These are phyloP conservation scores for Apotomis capreana DNA, from an alignment of 2,888 invertebrate genomes.

Conservation along the genomic window DNA sequence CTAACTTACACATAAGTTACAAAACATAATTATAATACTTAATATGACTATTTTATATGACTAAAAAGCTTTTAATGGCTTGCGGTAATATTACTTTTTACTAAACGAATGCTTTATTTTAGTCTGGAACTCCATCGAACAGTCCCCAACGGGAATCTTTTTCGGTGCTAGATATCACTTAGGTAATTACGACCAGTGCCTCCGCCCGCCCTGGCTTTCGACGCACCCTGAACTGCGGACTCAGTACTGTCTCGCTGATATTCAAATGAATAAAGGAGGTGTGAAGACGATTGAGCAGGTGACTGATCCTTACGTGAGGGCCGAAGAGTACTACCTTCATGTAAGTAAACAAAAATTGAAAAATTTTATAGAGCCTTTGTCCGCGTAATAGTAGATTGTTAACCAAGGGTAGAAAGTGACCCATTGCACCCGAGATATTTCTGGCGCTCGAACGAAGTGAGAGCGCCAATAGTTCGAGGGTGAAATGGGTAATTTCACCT, in stretches of 20 bases:
- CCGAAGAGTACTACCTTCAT: slow-evolving; percentile 45
- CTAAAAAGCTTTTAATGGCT: no score
- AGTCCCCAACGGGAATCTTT: slow-evolving; percentile 54
- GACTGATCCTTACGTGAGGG: slow-evolving; percentile 45
- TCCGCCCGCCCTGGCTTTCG: slow-evolving; percentile 49
- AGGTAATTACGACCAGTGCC: slow-evolving; percentile 60
- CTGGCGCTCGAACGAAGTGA: no score
- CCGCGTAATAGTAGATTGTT: no score
- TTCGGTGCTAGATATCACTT: slow-evolving; percentile 52
- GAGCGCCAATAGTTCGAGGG: no score
- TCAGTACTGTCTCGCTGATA: slow-evolving; percentile 58
- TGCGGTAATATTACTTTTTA: no score
- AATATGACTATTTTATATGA: no score
- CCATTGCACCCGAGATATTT: no score
- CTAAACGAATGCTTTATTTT: slow-evolving; percentile 10
- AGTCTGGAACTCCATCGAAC: slow-evolving; percentile 62
- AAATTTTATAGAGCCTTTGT: no score
- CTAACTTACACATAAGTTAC: no score
- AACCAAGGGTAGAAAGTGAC: no score
- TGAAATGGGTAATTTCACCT: no score
- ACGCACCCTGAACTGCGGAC: slow-evolving; percentile 47
- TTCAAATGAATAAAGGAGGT: slow-evolving; percentile 42
- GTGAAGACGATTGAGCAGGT: neutral
- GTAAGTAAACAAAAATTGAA: slow-evolving; percentile 44
- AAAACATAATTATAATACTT: no score